These are phyloP conservation scores for Edolisoma coerulescens DNA, from an alignment of 2,113 vertebrate species.

Conservation along the genomic window DNA sequence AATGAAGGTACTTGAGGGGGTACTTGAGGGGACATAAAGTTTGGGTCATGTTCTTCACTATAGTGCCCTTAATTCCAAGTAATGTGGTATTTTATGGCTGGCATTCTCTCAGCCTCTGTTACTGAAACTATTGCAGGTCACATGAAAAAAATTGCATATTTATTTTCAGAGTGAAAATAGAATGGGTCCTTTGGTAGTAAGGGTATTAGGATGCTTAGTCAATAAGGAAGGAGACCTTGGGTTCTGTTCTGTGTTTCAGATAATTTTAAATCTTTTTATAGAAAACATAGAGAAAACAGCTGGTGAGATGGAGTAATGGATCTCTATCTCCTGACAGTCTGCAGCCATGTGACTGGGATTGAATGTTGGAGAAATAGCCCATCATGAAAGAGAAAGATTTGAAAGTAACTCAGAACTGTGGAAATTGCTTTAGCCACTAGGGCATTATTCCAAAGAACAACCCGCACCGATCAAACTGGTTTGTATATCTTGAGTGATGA, in stretches of 20 bases:
- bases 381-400: background rate
- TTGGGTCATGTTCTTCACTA: background rate
- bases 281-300: fast-evolving
- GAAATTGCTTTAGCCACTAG: background rate
- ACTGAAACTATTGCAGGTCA: background rate
- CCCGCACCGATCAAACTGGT: background rate
- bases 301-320: background rate
- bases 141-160: background rate
- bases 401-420: background rate
- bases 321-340: fast-evolving
- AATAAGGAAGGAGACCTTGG: background rate
- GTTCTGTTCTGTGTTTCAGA: background rate
- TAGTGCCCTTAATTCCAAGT: background rate
- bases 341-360: background rate
- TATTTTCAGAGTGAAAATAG: background rate
- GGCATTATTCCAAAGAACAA: background rate
- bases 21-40: background rate
- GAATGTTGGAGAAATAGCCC: background rate
- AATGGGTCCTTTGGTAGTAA: background rate
- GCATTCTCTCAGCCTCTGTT: background rate
- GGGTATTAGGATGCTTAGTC: background rate
- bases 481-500: background rate
- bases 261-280: background rate
- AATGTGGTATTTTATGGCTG: background rate
- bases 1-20: too few species aligned